These are phyloP conservation scores for Poicephalus meyeri DNA, from an alignment of 2,113 vertebrate species.

Conservation along the genomic window DNA sequence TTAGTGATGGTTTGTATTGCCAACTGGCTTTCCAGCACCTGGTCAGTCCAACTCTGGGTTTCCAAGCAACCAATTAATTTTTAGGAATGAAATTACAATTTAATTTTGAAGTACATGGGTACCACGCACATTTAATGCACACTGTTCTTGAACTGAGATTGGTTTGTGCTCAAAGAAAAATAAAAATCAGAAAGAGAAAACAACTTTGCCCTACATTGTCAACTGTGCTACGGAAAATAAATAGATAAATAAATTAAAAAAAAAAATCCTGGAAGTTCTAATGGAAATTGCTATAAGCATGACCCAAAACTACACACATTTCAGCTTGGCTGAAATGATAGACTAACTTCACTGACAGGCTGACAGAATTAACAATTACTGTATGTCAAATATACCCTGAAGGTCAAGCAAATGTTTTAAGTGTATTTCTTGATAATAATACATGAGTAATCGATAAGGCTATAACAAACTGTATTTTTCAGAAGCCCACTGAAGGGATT, in stretches of 20 bases:
- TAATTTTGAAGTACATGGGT: background rate
- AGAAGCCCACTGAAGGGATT: background rate
- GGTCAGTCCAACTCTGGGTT: background rate
- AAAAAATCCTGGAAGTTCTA: background rate
- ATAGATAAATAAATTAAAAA: background rate
- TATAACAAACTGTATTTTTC: background rate
- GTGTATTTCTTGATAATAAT: too few species aligned
- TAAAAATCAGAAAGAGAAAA: background rate
- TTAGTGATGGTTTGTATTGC: background rate
- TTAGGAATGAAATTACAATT: rapidly evolving
- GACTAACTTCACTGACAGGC: background rate
- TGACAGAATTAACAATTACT: background rate
- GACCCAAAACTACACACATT: background rate
- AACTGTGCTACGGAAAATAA: background rate
- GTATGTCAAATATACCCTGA: background rate
- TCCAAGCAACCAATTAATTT: background rate
- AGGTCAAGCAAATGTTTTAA: background rate
- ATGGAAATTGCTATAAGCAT: background rate
- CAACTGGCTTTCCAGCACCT: background rate
- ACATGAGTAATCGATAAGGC: background rate
- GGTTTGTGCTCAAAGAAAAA: background rate
- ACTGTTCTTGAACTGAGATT: background rate
- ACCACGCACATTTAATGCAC: background rate
- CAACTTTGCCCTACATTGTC: background rate
- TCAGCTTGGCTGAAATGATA: background rate